These are phyloP conservation scores for Brachionus manjavacas DNA, from an alignment of 1,140 invertebrate genomes.

Conservation along the genomic window DNA sequence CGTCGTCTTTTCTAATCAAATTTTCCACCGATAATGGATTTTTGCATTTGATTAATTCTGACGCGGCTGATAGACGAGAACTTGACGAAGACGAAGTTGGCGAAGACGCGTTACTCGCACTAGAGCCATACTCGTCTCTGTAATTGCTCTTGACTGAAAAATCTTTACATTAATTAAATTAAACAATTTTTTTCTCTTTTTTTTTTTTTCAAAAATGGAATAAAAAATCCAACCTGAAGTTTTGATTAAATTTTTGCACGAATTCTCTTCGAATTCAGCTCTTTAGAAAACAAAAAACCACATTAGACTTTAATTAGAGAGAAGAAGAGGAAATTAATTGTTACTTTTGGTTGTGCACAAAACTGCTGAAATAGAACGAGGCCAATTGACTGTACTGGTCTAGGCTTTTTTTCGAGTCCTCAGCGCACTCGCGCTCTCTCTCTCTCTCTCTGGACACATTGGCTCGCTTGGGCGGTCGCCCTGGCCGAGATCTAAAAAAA, in stretches of 20 bases:
- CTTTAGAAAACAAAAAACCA: background rate
- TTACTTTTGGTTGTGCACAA: background rate
- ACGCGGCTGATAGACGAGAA: background rate
- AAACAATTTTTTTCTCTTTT: background rate
- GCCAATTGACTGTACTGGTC: background rate
- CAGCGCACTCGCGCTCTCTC: background rate
- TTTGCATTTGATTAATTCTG: background rate
- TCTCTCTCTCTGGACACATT: background rate
- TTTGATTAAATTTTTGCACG: constrained; percentile 21
- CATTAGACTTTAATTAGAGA: background rate
- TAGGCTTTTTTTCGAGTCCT: background rate
- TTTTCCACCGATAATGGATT: constrained; percentile 30
- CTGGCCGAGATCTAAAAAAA: constrained; percentile 9
- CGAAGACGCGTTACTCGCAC: background rate
- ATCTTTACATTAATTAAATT: no score
- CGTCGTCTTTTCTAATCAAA: constrained; percentile 11
- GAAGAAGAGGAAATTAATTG: background rate
- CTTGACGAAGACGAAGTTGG: background rate
- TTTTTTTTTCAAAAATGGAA: background rate
- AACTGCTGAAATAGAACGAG: background rate
- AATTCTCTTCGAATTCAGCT: background rate
- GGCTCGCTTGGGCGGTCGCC: constrained; percentile 26
- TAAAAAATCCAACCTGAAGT: background rate
- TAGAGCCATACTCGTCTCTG: background rate
- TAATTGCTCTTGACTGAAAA: constrained; percentile 3